Conservation (phyloP, 2,888 invertebrate species). For the Platypus cylindrus region DNA sequence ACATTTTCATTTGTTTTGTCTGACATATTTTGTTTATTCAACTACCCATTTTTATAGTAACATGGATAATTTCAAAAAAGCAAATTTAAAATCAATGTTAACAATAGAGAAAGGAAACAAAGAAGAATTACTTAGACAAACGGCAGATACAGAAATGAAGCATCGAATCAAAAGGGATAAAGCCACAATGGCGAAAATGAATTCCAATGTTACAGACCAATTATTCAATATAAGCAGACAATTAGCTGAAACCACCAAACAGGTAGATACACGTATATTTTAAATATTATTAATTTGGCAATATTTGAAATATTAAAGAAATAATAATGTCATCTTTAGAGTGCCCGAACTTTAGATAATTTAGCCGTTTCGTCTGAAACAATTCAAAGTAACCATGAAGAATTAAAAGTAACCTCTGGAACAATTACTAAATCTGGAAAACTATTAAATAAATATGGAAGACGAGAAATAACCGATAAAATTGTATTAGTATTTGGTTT, state of each 20-base stretch:
- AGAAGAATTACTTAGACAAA: slow-evolving; percentile 51
- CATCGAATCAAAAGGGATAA: slow-evolving; percentile 55
- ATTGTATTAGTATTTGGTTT: slow-evolving; percentile 78
- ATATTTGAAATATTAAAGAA: too few relatives aligned
- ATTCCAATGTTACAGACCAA: slow-evolving; percentile 72
- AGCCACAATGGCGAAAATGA: slow-evolving; percentile 53
- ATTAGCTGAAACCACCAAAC: slow-evolving; percentile 65
- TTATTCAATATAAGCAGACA: slow-evolving; percentile 73
- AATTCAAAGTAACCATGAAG: slow-evolving; percentile 63
- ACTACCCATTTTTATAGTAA: slow-evolving; percentile 38
- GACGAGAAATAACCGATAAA: slow-evolving; percentile 92
- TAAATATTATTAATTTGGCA: too few relatives aligned
- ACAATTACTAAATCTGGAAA: slow-evolving; percentile 83
- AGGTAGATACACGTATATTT: too few relatives aligned
- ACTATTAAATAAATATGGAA: slow-evolving; percentile 83
- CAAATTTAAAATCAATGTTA: slow-evolving; percentile 65
- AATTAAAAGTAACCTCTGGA: slow-evolving; percentile 74
- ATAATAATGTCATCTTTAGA: slow-evolving; percentile 31
- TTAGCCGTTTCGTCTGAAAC: slow-evolving; percentile 57
- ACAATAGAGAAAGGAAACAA: slow-evolving; percentile 65
- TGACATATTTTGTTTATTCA: too few relatives aligned
- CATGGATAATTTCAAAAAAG: slow-evolving; percentile 64
- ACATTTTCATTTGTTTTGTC: too few relatives aligned
- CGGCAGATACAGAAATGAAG: slow-evolving; percentile 41
- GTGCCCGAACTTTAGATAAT: slow-evolving; percentile 72